Percentiles rank a stretch among this genome's conserved stretches.
Conservation (phyloP, 2,113 vertebrate genomes). For the Sarotherodon lohbergeri region DNA sequence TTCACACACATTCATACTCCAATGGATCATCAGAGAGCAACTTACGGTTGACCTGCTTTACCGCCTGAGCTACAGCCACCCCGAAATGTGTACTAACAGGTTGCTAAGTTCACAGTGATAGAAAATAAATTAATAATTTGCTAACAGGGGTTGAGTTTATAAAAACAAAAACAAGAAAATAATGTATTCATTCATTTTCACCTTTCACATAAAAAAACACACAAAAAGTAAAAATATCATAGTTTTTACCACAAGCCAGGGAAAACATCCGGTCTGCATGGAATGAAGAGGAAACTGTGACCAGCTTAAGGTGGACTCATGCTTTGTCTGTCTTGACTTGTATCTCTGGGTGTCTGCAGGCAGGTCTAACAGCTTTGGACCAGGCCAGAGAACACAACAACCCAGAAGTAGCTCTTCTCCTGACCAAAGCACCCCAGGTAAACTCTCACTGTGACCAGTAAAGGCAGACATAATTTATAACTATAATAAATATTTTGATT, state of each 20-base stretch:
- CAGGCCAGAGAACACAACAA: conserved; percentile 89
- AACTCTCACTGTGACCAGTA: neutral
- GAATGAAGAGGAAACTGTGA: neutral
- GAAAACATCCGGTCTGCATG: neutral
- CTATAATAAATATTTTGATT: neutral
- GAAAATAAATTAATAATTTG: neutral
- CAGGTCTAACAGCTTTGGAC: conserved; percentile 87
- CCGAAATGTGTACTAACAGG: neutral
- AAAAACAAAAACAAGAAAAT: neutral
- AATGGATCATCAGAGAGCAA: neutral
- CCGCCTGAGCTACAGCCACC: neutral
- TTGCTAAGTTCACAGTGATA: neutral
- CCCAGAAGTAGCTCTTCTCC: conserved; percentile 87
- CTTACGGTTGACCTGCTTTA: neutral
- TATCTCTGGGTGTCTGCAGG: conserved; percentile 61
- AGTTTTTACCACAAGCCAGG: neutral
- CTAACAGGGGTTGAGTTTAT: neutral
- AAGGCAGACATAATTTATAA: neutral
- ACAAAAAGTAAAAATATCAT: neutral
- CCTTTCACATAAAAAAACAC: neutral
- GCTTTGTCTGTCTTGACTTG: neutral
- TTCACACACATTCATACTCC: neutral
- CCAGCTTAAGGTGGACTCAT: neutral
- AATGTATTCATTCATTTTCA: neutral
- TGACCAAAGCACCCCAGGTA: conserved; percentile 94